A percentile compares a stretch with the other conserved stretches of the same genome.
phyloP scores from a whole-genome alignment of 1,140 invertebrate species.

The Papilio machaon region DNA sequence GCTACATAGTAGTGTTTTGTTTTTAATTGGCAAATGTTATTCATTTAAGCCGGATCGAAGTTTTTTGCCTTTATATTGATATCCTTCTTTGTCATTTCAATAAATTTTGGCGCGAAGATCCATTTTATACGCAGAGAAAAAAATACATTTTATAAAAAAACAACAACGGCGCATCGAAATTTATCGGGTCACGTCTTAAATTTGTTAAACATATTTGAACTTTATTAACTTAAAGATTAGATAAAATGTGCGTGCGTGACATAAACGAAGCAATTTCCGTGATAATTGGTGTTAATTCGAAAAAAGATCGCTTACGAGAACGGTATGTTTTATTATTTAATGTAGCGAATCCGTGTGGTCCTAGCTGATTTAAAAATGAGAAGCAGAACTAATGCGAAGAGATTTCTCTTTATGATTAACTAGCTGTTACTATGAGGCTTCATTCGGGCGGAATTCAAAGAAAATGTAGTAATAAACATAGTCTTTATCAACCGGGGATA shows the following conservation, averaged over 20 bases:
- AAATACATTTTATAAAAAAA: conserved; percentile 1
- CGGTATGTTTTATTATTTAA: not conserved
- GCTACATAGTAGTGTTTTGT: not conserved
- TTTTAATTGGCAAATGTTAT: not conserved
- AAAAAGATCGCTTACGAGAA: not conserved
- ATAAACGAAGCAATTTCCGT: not conserved
- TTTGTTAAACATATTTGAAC: conserved; percentile 25
- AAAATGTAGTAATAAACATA: too few relatives aligned
- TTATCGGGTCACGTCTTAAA: not conserved
- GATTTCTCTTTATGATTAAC: too few relatives aligned
- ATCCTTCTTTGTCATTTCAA: not conserved
- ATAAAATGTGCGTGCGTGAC: not conserved
- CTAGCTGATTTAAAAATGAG: too few relatives aligned
- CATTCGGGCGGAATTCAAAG: too few relatives aligned
- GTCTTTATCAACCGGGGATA: too few relatives aligned
- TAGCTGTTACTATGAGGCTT: too few relatives aligned
- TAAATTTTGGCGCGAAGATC: not conserved
- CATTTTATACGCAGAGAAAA: not conserved
- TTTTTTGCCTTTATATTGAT: not conserved
- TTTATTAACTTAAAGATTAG: conserved; percentile 21
- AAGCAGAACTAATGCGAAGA: too few relatives aligned
- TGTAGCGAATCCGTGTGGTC: not conserved
- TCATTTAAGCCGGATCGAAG: conserved; percentile 7
- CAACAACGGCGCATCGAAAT: not conserved
- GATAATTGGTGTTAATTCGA: not conserved